Evolutionary conservation across 2,113 vertebrate species (phyloP), one percentile per base, ranked within the genome.

Genomic region (Psettodes erumei): DNA sequence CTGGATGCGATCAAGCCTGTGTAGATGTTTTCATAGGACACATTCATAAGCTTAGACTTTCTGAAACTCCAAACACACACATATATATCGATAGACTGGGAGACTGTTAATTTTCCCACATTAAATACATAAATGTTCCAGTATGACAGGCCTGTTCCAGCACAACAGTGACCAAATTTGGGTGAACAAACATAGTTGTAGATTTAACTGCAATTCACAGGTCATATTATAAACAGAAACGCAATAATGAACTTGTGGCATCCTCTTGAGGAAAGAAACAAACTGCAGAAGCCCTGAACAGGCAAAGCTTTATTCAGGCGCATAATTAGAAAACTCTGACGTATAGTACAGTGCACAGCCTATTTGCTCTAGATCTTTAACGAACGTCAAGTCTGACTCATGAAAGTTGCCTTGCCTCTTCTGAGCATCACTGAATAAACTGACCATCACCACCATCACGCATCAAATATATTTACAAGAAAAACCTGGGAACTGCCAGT

Each of bases 401-500:
- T 4, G 10, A 70, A 61, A 25, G 43, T 47, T 18, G 25, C 25
- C 37, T 10, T 6, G 13, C 51, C 43, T 65, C 61, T 42, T 28
- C 8, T 8, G 30, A 33, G 37, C 63, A 43, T 71, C 47, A 63
- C 59, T 15, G 40, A 66, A 53, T 21, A 40, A 58, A 60, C 53
- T 13, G 35, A 60, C 53, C 33, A 7, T 38, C 37, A 42, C 2
- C 12, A 18, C 4, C 33, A 35, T 47, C 59, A 48, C 37, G 27
- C 25, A 58, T 74, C 62, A 69, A 43, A 75, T 28, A 61, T 75
- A 89, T 81, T 69, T 81, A 68, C 71, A 68, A 56, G 45, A 73
- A 70, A 73, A 81, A 42, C 33, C 55, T 72, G 43, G 27, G 3
- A 53, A 48, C 27, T 55, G 63, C 42, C 35, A 28, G 28, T 28